phyloP scores from a whole-genome alignment of 2,888 invertebrate genomes.

The Erebia epiphron region DNA sequence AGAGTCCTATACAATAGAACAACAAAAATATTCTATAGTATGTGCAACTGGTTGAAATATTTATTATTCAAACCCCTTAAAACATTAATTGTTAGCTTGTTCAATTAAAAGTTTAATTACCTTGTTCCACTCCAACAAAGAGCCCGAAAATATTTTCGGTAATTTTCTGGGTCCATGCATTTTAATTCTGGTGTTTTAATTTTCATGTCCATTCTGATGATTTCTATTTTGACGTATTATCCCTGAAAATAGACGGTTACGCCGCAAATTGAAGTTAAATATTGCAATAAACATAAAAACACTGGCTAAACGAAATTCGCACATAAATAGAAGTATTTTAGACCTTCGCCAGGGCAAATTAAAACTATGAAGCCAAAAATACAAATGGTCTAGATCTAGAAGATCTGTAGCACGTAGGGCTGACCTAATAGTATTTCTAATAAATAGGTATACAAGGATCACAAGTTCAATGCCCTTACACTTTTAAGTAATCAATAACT shows the following conservation, averaged over 20 bases:
- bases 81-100: too few species aligned
- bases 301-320: not conserved
- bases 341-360: not conserved
- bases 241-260: constrained; percentile 32
- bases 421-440: not conserved
- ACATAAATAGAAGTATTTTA: not conserved
- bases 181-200: constrained; percentile 65
- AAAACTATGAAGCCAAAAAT: not conserved
- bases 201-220: constrained; percentile 53
- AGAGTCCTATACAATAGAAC: too few species aligned
- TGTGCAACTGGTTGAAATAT: too few species aligned
- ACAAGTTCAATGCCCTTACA: not conserved
- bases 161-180: constrained; percentile 77
- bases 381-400: not conserved
- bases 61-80: too few species aligned
- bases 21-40: too few species aligned
- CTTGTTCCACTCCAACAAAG: constrained; percentile 73
- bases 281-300: not conserved
- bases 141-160: constrained; percentile 66
- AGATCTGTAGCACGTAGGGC: not conserved
- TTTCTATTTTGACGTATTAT: constrained; percentile 34
- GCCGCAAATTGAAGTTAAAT: not conserved
- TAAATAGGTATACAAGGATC: not conserved
- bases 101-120: constrained; percentile 45
- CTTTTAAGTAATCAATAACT: constrained; percentile 9